Evolutionary conservation across 2,888 invertebrate genomes (phyloP).

Genomic region (Cataglyphis livida): DNA sequence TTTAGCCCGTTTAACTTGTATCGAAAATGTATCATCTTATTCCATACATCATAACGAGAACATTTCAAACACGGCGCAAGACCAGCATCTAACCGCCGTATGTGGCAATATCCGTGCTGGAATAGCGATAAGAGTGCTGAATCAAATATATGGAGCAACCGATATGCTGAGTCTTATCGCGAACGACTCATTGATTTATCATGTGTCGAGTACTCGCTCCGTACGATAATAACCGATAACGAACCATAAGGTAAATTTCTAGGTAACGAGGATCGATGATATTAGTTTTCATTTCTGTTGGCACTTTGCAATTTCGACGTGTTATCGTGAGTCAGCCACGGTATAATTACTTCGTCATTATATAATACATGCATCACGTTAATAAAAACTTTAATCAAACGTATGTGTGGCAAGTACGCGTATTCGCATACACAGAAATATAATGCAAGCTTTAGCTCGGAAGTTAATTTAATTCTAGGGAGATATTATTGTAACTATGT

Average conservation of each 20-base stretch:
- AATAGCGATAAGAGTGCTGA: slow-evolving; percentile 52
- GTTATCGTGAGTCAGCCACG: slow-evolving; percentile 15
- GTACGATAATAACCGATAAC: slow-evolving; percentile 52
- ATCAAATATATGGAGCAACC: slow-evolving; percentile 48
- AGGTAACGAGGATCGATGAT: slow-evolving; percentile 50
- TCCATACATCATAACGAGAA: slow-evolving; percentile 23
- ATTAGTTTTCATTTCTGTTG: slow-evolving; percentile 43
- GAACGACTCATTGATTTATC: slow-evolving; percentile 52
- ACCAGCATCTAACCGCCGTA: slow-evolving; percentile 47
- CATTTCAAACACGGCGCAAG: slow-evolving; percentile 27
- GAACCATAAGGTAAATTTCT: slow-evolving; percentile 44
- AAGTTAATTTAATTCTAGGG: slow-evolving; percentile 28
- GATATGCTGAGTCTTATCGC: slow-evolving; percentile 56
- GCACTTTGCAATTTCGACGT: slow-evolving; percentile 30
- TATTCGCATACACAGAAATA: background rate
- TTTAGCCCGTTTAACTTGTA: slow-evolving; percentile 8
- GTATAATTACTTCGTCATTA: slow-evolving; percentile 18
- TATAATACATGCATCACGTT: background rate
- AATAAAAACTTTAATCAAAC: slow-evolving; percentile 28
- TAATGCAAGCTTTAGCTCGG: background rate
- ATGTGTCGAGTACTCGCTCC: slow-evolving; percentile 43
- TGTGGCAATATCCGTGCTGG: slow-evolving; percentile 34
- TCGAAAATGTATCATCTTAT: slow-evolving; percentile 30
- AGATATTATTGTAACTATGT: background rate
- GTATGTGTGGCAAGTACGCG: background rate